Conservation (phyloP, 53 echinoderm and acorn worm species). For the Holothuria leucospilota region DNA sequence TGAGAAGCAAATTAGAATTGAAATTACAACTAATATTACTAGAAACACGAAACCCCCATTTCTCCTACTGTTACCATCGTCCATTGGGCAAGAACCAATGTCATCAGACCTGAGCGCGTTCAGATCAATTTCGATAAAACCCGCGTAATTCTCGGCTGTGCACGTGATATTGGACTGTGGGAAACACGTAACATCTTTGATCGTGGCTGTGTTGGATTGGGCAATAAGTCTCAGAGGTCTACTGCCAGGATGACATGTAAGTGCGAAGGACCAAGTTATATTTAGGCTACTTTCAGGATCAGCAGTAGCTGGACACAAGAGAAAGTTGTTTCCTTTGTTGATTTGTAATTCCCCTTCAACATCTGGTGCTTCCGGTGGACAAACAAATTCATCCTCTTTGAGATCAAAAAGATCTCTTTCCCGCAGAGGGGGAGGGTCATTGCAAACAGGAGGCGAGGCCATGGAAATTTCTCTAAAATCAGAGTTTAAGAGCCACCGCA, state of each 20-base stretch:
- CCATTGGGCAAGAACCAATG: neutral
- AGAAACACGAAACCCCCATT: conserved; percentile 26
- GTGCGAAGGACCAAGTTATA: conserved; percentile 5
- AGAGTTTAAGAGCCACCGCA: conserved; percentile 12
- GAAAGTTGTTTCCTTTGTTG: neutral
- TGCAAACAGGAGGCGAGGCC: neutral
- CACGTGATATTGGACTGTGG: conserved; percentile 27
- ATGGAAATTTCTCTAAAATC: neutral
- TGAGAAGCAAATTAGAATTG: neutral
- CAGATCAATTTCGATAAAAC: neutral
- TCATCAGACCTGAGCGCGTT: neutral
- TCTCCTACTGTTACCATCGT: neutral
- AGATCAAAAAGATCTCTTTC: conserved; percentile 5
- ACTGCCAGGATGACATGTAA: neutral
- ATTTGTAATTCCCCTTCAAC: neutral
- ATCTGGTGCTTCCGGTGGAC: neutral
- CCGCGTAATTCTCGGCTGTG: conserved; percentile 21
- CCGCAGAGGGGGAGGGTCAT: neutral
- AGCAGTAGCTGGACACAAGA: conserved; percentile 19
- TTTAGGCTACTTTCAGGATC: conserved; percentile 25
- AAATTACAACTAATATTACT: conserved; percentile 14
- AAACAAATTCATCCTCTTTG: conserved; percentile 12
- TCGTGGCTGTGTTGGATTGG: neutral
- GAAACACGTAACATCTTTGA: conserved; percentile 23
- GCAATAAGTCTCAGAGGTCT: conserved; percentile 6